phyloP scores from a whole-genome alignment of 2,888 invertebrate species.

The Drosophila paracracens region DNA sequence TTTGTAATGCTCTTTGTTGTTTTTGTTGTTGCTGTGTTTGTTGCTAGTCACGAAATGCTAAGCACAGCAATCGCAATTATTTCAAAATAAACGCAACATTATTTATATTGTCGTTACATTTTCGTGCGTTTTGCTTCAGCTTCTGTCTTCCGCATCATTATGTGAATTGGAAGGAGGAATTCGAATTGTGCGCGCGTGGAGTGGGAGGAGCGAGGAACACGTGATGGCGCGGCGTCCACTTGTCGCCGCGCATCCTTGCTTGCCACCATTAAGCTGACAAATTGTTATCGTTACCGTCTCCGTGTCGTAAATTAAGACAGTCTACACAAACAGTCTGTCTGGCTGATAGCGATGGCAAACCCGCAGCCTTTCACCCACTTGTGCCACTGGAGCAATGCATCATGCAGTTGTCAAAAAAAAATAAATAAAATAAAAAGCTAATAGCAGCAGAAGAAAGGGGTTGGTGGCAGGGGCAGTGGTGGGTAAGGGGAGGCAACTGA shows the following conservation, averaged over 20 bases:
- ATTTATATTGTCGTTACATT: slow-evolving; percentile 35
- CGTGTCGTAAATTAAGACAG: slow-evolving; percentile 73
- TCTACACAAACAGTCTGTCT: slow-evolving; percentile 10
- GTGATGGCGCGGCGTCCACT: slow-evolving; percentile 30
- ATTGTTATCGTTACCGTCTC: slow-evolving; percentile 73
- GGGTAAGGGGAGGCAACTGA: neutral
- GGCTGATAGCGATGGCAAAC: slow-evolving; percentile 16
- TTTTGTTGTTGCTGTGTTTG: slow-evolving; percentile 15
- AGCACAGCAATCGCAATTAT: slow-evolving; percentile 54
- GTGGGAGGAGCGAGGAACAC: neutral
- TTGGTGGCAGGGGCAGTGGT: neutral
- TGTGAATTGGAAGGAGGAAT: slow-evolving; percentile 12
- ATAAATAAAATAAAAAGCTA: slow-evolving; percentile 25
- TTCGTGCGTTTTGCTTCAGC: slow-evolving; percentile 26
- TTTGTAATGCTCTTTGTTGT: slow-evolving; percentile 51
- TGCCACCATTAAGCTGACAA: slow-evolving; percentile 80
- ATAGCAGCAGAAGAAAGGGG: neutral
- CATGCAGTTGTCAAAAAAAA: slow-evolving; percentile 76
- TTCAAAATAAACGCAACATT: slow-evolving; percentile 62
- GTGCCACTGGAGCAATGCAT: slow-evolving; percentile 71
- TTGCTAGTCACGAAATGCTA: slow-evolving; percentile 49
- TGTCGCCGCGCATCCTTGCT: slow-evolving; percentile 67
- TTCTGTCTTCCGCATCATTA: slow-evolving; percentile 52
- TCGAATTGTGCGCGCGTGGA: neutral
- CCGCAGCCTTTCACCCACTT: slow-evolving; percentile 76